phyloP scores from a whole-genome alignment of 2,797 vertebrate genomes.

The Chanos chanos region DNA sequence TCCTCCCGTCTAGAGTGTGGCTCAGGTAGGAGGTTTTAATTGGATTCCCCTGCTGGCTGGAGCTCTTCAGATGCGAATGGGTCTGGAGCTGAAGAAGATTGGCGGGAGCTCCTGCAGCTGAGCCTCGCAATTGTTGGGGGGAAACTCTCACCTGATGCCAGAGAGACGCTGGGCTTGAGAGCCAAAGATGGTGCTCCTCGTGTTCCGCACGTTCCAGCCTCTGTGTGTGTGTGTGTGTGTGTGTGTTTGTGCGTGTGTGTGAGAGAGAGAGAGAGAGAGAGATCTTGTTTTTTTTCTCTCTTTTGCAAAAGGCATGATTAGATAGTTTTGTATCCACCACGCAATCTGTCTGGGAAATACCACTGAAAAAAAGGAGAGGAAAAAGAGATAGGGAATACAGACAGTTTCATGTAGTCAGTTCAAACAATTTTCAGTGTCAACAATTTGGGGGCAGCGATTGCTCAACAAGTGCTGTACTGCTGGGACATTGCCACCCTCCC shows the following conservation, averaged over 20 bases:
- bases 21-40: constrained; percentile 46
- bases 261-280: no score
- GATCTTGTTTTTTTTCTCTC: no score
- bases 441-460: neutral
- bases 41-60: constrained; percentile 34
- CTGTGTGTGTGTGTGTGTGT: neutral
- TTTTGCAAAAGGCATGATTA: no score
- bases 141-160: constrained; percentile 34
- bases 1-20: constrained; percentile 24
- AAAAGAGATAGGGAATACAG: no score
- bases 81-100: constrained; percentile 17
- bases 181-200: no score
- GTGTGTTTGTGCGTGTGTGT: no score
- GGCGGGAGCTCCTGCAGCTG: constrained; percentile 46
- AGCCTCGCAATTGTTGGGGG: constrained; percentile 22
- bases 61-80: constrained; percentile 36
- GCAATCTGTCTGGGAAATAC: no score
- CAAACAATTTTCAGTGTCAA: no score
- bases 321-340: no score
- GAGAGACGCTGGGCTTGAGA: constrained; percentile 28
- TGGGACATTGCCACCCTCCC: constrained; percentile 14
- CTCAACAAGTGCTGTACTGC: constrained; percentile 51
- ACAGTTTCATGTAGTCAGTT: no score
- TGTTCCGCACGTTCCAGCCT: no score
- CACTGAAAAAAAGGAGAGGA: no score